Evolutionary conservation across 2,113 vertebrate species (phyloP), one percentile per base, ranked within the genome.

Genomic region (Regulus satrapa): DNA sequence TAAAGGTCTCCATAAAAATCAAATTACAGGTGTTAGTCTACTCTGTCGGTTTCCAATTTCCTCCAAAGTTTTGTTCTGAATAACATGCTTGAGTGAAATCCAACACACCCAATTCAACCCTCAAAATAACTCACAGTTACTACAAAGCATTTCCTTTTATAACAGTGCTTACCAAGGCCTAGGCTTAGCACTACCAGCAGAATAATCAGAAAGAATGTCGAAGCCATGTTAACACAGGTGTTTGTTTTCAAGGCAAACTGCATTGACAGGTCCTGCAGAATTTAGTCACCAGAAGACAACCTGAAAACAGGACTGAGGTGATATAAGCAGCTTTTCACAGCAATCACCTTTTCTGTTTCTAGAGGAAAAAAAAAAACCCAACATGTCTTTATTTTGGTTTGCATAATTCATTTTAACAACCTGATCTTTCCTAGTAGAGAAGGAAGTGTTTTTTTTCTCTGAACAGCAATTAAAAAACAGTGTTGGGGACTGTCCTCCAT

Each of bases 41-140:
- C 13, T 62, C 23, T 54, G 20, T 32, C 43, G 71, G 32, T 28
- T 78, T n/a, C 68, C 49, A 31, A 55, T 38, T 63, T 68, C 66
- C 23, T 29, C 21, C 23, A 0, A 72, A 80, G 49, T 91, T 63
- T 49, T 62, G 24, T 68, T 87, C 49, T 58, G 18, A 81, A 58
- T 71, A 46, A 73, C 0, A 2, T 0, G 2, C 20, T 3, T 38
- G 16, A 68, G 29, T 62, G 26, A 61, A 82, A 75, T 24, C 9
- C 46, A 88, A 79, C 25, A 83, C 20, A 91, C 12, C 31, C 24
- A 49, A 63, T 73, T 83, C 75, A 85, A 61, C 17, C 8, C n/a
- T 56, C 46, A 85, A 82, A 85, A 59, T 36, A 61, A 68, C n/a
- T 12, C 24, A 41, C 0, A 1, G 54, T 48, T 79, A 62, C 12